These are phyloP conservation scores for Onychomys arenicola DNA, from an alignment of 2,797 vertebrate genomes.

Conservation along the genomic window DNA sequence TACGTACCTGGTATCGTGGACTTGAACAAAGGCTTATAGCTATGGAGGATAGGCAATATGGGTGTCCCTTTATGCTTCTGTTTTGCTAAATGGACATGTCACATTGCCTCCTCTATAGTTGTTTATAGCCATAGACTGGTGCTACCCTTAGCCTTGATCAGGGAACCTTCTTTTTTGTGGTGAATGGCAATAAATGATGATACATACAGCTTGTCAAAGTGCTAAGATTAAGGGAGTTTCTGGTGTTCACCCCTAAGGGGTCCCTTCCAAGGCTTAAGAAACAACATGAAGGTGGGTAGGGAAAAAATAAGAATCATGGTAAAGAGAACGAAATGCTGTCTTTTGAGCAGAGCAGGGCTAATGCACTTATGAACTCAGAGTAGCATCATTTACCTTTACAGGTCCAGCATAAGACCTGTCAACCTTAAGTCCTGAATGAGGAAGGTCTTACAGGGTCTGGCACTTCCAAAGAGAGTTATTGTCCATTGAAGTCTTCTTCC, in stretches of 20 bases:
- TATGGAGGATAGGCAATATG: background rate
- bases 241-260: background rate
- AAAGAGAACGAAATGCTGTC: background rate
- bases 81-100: background rate
- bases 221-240: background rate
- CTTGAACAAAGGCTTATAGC: background rate
- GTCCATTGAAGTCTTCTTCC: background rate
- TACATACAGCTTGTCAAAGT: background rate
- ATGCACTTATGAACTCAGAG: background rate
- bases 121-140: background rate
- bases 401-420: background rate
- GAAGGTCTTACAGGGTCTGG: background rate
- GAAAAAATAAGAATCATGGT: background rate
- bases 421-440: background rate
- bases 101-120: background rate
- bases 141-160: background rate
- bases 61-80: background rate
- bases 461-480: background rate
- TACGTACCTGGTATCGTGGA: background rate
- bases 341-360: background rate
- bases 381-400: background rate
- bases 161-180: background rate
- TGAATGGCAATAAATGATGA: background rate
- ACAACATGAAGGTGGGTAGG: background rate
- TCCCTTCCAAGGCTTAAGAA: background rate